Evolutionary conservation across 2,113 vertebrate genomes (phyloP), one percentile per base, ranked within the genome.

Genomic region (Tragulus kanchil): DNA sequence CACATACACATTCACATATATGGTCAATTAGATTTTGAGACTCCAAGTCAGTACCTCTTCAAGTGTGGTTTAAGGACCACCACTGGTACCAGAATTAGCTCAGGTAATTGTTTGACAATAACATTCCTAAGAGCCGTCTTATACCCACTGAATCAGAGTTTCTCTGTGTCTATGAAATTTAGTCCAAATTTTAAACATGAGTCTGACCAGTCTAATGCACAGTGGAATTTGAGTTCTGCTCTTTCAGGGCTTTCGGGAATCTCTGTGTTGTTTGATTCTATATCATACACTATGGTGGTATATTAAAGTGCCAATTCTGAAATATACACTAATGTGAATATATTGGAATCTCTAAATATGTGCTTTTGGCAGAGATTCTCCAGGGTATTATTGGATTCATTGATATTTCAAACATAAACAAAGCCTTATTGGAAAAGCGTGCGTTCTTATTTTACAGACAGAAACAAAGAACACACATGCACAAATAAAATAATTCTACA

Each of bases 161-260:
- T 85, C 64, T 89, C 31, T 81, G 42, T 97, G 11, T 82, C 14
- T 90, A 1, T 82, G 54, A n/a, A 78, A 78, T 54, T 19, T 78
- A 42, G 31, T 89, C 36, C 71, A 67, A 94, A 84, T 95, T 94
- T 92, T 95, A 82, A 89, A 16, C 15, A 11, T 56, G 25, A 82
- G 8, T 89, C 58, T 79, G 23, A 52, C 36, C 54, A 91, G 15
- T 92, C 50, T 87, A 26, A 59, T 81, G n/a, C 13, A 81, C 69
- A 73, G 14, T 78, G 36, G 56, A 71, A 93, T 78, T 77, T n/a
- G 21, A 83, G 65, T 81, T 56, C 6, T 61, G 14, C 9, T 79
- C 3, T 59, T 58, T 95, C 19, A 52, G 17, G 13, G 23, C 26
- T 42, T 31, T 42, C 78, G 52, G 48, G 25, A 88, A 64, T 52